phyloP scores from a whole-genome alignment of 2,797 vertebrate species.

The Linurgus olivaceus region DNA sequence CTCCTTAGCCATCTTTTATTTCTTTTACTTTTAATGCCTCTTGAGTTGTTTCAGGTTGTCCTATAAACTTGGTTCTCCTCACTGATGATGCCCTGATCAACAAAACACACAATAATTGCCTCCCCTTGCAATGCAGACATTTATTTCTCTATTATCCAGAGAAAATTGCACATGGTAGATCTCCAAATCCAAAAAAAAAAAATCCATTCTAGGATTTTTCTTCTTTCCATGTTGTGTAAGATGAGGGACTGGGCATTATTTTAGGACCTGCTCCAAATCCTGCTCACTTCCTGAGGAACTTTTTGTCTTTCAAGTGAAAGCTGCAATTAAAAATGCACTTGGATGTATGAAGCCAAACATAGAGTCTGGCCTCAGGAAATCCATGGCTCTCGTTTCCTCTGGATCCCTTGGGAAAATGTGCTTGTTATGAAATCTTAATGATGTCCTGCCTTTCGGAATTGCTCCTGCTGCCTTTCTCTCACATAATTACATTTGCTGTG shows the following conservation, averaged over 20 bases:
- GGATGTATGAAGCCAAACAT: background rate
- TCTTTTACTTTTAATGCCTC: background rate
- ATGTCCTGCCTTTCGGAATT: slow-evolving; percentile 45
- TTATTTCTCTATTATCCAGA: background rate
- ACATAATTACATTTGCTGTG: slow-evolving; percentile 29
- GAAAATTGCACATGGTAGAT: background rate
- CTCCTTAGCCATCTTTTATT: background rate
- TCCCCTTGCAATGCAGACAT: rapidly evolving
- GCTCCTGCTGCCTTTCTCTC: slow-evolving; percentile 33
- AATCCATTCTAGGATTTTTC: background rate
- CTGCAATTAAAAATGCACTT: slow-evolving; percentile 40
- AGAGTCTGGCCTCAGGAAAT: slow-evolving; percentile 44
- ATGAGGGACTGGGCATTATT: background rate
- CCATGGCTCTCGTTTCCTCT: slow-evolving; percentile 2
- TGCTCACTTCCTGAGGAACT: background rate
- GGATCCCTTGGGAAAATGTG: slow-evolving; percentile 49
- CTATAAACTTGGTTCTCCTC: background rate
- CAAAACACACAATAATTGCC: background rate
- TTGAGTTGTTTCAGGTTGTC: background rate
- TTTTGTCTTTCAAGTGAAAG: background rate
- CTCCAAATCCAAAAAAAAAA: background rate
- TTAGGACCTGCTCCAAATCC: background rate
- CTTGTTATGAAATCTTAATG: slow-evolving; percentile 56
- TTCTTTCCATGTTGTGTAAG: background rate
- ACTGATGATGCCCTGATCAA: background rate